These are phyloP conservation scores for Phalacrocorax pelagicus DNA, from an alignment of 2,113 vertebrate species.

Conservation along the genomic window DNA sequence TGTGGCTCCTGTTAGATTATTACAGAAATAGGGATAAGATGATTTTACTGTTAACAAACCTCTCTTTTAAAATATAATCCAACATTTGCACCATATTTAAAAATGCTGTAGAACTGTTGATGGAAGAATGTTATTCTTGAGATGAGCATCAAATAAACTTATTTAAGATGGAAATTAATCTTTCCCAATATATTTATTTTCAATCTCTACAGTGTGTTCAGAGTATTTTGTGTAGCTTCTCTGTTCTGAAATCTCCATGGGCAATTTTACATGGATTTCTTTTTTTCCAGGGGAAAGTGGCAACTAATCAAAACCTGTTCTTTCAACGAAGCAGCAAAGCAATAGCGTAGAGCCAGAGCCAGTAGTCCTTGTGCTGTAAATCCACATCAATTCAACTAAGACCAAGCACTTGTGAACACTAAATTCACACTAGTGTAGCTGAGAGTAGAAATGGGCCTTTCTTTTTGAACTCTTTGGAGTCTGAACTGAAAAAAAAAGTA, in stretches of 20 bases:
- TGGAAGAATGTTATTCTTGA: neutral
- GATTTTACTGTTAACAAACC: neutral
- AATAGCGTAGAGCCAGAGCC: neutral
- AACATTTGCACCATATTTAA: neutral
- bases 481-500: neutral
- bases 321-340: neutral
- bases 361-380: constrained; percentile 6
- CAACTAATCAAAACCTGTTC: neutral
- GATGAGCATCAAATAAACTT: neutral
- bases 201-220: neutral
- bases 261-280: neutral
- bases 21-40: neutral
- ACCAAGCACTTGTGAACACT: neutral
- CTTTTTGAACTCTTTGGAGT: constrained; percentile 7
- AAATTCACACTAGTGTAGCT: neutral
- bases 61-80: neutral
- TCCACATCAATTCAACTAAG: neutral
- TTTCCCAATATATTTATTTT: neutral
- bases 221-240: neutral
- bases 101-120: neutral
- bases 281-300: neutral
- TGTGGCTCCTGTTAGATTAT: neutral
- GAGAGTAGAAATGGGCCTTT: neutral
- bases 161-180: neutral
- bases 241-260: neutral